Evolutionary conservation across 35 echinoderm and acorn worm genomes (phyloP).

Genomic region (Amphiura filiformis): DNA sequence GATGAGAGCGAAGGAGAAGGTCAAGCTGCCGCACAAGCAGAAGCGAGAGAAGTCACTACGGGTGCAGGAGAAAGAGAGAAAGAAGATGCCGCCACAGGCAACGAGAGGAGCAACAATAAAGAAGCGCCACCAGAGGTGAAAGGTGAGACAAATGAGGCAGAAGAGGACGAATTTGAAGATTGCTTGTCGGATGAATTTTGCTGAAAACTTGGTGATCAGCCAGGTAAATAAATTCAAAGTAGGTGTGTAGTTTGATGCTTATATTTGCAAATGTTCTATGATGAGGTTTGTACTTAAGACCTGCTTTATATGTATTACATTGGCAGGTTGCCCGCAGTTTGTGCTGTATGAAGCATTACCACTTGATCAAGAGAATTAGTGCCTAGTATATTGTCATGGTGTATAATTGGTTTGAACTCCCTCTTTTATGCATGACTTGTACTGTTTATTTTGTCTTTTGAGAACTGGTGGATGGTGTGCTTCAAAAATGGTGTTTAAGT

Average conservation of each 20-base stretch:
- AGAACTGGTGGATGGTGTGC: background rate
- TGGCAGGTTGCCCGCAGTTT: background rate
- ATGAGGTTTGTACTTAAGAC: background rate
- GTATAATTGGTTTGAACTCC: background rate
- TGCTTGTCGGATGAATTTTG: background rate
- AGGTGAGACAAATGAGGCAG: background rate
- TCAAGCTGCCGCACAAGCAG: background rate
- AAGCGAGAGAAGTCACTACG: background rate
- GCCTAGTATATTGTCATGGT: slow-evolving; percentile 11
- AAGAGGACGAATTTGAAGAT: background rate
- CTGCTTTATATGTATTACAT: background rate
- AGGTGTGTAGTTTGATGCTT: slow-evolving; percentile 6
- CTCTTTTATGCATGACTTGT: background rate
- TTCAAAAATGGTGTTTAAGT: background rate
- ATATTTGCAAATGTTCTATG: background rate
- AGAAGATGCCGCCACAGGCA: background rate
- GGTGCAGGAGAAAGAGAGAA: background rate
- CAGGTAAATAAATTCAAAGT: background rate
- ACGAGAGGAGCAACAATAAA: background rate
- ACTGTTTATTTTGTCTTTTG: background rate
- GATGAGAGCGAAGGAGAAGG: slow-evolving; percentile 26
- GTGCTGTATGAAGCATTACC: background rate
- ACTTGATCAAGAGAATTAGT: background rate
- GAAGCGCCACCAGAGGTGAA: background rate
- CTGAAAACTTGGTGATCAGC: background rate